Conservation (phyloP, 1,140 invertebrate genomes). For the Aphelenchoides besseyi region DNA sequence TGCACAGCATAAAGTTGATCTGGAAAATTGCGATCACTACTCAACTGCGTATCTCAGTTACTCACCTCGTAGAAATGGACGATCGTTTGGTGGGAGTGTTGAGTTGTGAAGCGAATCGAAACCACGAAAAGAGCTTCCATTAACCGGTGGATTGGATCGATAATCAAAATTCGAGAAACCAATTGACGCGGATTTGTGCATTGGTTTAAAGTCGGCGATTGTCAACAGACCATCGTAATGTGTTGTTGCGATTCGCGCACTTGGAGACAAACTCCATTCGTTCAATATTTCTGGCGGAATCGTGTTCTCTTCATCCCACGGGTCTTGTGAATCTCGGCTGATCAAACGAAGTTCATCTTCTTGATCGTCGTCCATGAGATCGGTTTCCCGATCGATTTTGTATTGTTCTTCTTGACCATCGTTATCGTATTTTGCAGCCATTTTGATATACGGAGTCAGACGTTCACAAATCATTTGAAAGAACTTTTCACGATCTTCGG, state of each 20-base stretch:
- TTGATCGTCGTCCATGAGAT: not conserved
- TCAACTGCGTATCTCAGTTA: not conserved
- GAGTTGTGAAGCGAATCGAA: not conserved
- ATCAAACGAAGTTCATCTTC: constrained; percentile 18
- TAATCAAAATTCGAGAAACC: not conserved
- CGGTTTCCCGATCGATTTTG: not conserved
- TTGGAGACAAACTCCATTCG: constrained; percentile 15
- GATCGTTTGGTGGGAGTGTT: not conserved
- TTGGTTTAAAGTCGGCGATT: not conserved
- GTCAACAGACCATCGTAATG: not conserved
- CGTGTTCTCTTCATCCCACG: constrained; percentile 14
- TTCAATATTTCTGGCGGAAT: constrained; percentile 10
- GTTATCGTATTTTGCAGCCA: not conserved
- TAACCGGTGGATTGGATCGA: not conserved
- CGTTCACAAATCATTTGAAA: constrained; percentile 5
- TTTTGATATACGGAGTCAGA: not conserved
- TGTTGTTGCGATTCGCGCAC: constrained; percentile 12
- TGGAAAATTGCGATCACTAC: not conserved
- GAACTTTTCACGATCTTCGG: constrained; percentile 17
- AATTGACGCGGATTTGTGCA: constrained; percentile 23
- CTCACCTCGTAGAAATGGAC: constrained; percentile 5
- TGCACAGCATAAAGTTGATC: constrained; percentile 23
- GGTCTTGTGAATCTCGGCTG: not conserved
- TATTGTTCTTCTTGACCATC: not conserved
- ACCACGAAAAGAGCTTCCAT: not conserved